Base-by-base conservation (phyloP, 2,797 vertebrate genomes). In the Falco peregrinus region DNA sequence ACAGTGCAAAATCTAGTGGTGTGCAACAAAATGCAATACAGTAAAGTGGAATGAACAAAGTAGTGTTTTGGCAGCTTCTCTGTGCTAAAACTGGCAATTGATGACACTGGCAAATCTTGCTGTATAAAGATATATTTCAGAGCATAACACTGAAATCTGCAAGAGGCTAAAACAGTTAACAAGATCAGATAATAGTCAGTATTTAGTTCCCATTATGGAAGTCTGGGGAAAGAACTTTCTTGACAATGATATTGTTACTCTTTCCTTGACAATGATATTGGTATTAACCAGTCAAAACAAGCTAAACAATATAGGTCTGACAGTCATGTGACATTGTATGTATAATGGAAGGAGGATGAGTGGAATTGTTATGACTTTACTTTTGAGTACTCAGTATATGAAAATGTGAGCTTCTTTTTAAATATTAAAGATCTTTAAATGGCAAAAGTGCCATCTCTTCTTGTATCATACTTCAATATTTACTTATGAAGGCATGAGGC, bases 391-490 rank as follows among this genome's bases (percentile, higher is more conserved):
- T 41, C 25, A 87, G 65, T 93, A 51, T 22, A 84, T 87, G 77
- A 85, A 89, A 96, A 91, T 78, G 41, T 69, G 41, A 92, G 56
- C 50, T 68, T 74, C 71, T 95, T 91, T 97, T 96, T 33, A 95
- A 95, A 92, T 94, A 93, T 94, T 95, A 95, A 86, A 73, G 79
- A 82, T 35, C 70, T 91, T 90, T 93, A 96, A 95, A 96, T 96
- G 75, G 31, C 50, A 90, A 56, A 89, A 60, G 21, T 87, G 25
- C 8, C 29, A 29, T 87, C 95, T 87, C 37, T 86, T 87, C 37
- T 86, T 93, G 45, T 81, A 61, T 92, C 68, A 61, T 89, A 80
- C 69, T 90, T 95, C 50, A 45, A 87, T 92, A 89, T 89, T 88
- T 92, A 85, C 54, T 85, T 29, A 54, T 16, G 54, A 91, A 93